A percentile compares a stretch with the other conserved stretches of the same genome.
Evolutionary conservation across 2,888 invertebrate genomes (phyloP).

Genomic region (Muscina levida): DNA sequence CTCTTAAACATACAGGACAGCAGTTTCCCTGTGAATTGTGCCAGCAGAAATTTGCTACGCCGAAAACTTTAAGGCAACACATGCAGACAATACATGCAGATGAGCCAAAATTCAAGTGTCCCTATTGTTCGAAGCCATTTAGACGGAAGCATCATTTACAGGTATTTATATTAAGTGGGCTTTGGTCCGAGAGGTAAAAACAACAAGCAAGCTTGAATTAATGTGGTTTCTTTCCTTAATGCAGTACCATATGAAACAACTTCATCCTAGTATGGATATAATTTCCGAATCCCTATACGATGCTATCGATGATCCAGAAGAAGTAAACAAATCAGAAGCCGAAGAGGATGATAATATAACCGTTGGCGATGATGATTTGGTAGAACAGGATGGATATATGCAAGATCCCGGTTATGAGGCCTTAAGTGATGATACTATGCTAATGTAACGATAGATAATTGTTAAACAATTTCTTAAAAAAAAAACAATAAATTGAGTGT

Average conservation of each 20-base stretch:
- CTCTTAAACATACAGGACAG: conserved; percentile 71
- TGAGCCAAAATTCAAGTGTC: conserved; percentile 70
- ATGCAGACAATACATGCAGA: conserved; percentile 70
- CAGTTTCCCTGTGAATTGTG: conserved; percentile 71
- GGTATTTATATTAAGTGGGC: conserved; percentile 54
- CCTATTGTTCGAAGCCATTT: conserved; percentile 70
- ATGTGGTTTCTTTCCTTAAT: conserved; percentile 31
- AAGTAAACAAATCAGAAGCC: background rate
- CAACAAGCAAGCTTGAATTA: no score
- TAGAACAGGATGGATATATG: conserved; percentile 33
- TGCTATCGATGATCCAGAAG: conserved; percentile 31
- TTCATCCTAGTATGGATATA: conserved; percentile 64
- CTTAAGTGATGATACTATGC: conserved; percentile 27
- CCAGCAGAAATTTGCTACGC: conserved; percentile 71
- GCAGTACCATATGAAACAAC: conserved; percentile 69
- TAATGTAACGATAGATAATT: conserved; percentile 4
- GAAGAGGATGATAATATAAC: background rate
- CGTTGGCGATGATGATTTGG: conserved; percentile 17
- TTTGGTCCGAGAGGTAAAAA: no score
- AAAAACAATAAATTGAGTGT: conserved; percentile 3
- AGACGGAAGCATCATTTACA: conserved; percentile 73
- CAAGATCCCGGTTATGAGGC: conserved; percentile 55
- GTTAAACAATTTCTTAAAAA: no score
- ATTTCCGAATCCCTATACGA: background rate
- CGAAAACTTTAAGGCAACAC: conserved; percentile 71